A percentile compares a stretch with the other conserved stretches of the same genome.
Evolutionary conservation across 2,797 vertebrate species (phyloP).

Genomic region (Thunnus albacares): DNA sequence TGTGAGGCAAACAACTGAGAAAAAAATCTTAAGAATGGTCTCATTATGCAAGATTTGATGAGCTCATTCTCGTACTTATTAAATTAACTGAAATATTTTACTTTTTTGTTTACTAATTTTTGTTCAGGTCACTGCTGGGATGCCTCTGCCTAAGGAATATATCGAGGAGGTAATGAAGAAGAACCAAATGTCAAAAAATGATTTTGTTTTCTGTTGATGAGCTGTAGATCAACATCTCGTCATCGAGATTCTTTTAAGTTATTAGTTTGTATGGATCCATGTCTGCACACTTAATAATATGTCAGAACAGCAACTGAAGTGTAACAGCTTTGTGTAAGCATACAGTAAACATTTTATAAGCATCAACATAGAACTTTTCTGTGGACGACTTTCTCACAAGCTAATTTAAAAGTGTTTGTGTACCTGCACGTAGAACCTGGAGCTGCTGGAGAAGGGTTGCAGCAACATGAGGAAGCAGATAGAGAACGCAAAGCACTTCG

Average conservation of each 20-base stretch:
- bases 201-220: neutral
- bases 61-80: neutral
- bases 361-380: neutral
- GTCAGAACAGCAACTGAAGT: neutral
- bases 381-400: rapidly evolving
- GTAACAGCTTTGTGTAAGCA: neutral
- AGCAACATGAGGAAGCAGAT: conserved; percentile 96
- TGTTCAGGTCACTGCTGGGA: conserved; percentile 93
- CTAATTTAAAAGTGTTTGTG: conserved; percentile 16
- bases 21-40: neutral
- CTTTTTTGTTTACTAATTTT: conserved; percentile 8
- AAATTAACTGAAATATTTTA: too few relatives aligned
- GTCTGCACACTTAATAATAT: too few relatives aligned
- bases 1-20: neutral
- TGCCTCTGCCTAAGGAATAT: conserved; percentile 95
- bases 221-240: neutral
- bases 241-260: neutral
- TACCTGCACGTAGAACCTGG: conserved; percentile 87
- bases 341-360: neutral
- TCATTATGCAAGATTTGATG: neutral
- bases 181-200: neutral
- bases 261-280: neutral
- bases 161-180: conserved; percentile 90
- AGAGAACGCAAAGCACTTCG: conserved; percentile 93
- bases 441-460: conserved; percentile 93